Base-by-base conservation (phyloP, 2,113 vertebrate species). In the Amphiprion percula region DNA sequence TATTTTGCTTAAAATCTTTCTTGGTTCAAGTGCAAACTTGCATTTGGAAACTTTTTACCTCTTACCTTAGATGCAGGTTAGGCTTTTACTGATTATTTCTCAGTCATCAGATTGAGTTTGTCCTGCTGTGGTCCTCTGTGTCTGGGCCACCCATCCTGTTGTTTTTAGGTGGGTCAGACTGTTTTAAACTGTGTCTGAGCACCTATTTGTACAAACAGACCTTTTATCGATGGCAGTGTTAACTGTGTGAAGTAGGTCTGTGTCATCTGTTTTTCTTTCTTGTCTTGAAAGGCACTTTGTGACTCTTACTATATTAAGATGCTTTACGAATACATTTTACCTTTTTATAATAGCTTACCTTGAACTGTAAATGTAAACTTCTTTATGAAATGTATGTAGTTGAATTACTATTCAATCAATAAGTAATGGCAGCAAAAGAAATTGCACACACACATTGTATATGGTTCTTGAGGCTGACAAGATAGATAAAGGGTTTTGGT, bases 401-500 rank as follows among this genome's bases (percentile, higher is more conserved):
- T 59, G 17, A 60, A 83, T 71, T 56, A 52, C 12, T 1, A 10
- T 61, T 74, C 66, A 10, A 65, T 65, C 41, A 58, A 47, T 59
- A 23, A 21, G 66, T 52, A 54, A 69, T 1, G 46, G 24, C 19
- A 49, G 39, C 17, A 74, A 72, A 79, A 55, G 33, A 68, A 37
- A 71, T 46, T 54, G 65, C 54, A 21, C 24, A 50, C 26, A 33
- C 30, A 17, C 10, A 52, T 24, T 53, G 37, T 72, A 19, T 41
- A 15, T 53, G 52, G 24, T 23, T 60, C 41, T 74, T 61, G 78
- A 68, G 52, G 62, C 39, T 73, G 77, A 78, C 77, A 75, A 75
- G 64, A 44, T 58, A 58, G 52, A 79, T 63, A 23, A 84, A 76
- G 73, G 60, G 55, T 55, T 79, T 68, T 59, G 10, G 11, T 33